Percentiles rank a stretch among this genome's conserved stretches.
phyloP scores from a whole-genome alignment of 1,140 invertebrate species.

The Procambarus virginalis region DNA sequence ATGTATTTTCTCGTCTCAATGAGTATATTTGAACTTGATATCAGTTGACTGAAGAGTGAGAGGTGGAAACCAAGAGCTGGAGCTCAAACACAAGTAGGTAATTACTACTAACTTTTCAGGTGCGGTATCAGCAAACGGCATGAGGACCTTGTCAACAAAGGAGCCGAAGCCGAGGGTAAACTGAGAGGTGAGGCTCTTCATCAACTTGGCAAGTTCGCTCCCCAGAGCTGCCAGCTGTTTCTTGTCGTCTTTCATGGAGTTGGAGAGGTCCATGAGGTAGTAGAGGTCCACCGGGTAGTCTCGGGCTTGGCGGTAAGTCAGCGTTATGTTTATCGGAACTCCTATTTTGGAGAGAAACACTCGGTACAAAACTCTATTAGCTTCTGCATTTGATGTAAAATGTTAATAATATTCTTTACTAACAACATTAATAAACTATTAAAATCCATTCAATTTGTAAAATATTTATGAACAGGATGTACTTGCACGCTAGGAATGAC shows the following conservation, averaged over 20 bases:
- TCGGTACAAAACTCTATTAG: too few relatives aligned
- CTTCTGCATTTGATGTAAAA: too few relatives aligned
- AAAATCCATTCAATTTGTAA: too few relatives aligned
- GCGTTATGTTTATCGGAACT: constrained; percentile 52
- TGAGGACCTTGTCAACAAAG: constrained; percentile 90
- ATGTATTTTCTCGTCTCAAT: too few relatives aligned
- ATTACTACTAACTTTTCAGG: constrained; percentile 49
- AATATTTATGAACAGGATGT: too few relatives aligned
- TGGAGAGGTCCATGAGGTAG: constrained; percentile 89
- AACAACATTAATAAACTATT: too few relatives aligned
- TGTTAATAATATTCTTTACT: too few relatives aligned
- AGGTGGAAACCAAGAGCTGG: too few relatives aligned
- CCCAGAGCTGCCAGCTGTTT: constrained; percentile 81
- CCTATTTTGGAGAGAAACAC: constrained; percentile 23
- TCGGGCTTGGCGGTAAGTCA: constrained; percentile 79
- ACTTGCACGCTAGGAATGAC: too few relatives aligned
- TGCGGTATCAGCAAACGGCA: constrained; percentile 84
- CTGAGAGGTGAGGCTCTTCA: constrained; percentile 87
- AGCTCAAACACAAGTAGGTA: background rate
- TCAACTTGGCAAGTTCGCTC: constrained; percentile 78
- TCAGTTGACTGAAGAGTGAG: too few relatives aligned
- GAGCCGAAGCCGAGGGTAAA: constrained; percentile 90
- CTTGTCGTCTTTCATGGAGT: constrained; percentile 85
- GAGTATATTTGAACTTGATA: too few relatives aligned
- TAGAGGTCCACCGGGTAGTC: constrained; percentile 93